These are phyloP conservation scores for Rhegmatorhina hoffmannsi DNA, from an alignment of 2,113 vertebrate genomes.

Conservation along the genomic window DNA sequence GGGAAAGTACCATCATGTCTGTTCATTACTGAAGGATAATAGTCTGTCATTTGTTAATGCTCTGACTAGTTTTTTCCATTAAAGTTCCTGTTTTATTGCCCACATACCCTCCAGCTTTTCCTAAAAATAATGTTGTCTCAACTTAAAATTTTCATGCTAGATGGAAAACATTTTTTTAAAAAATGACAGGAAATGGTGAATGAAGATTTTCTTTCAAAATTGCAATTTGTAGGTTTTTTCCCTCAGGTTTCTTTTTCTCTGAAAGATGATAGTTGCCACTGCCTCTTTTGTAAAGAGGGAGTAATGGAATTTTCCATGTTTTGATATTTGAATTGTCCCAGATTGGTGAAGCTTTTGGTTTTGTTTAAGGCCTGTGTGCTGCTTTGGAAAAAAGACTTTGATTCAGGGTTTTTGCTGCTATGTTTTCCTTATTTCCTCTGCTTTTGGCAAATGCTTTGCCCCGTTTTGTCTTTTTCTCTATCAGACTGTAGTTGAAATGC, in stretches of 20 bases:
- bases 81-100: conserved; percentile 9
- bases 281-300: neutral
- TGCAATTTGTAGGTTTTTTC: neutral
- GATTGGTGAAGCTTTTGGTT: neutral
- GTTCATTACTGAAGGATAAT: conserved; percentile 3
- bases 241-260: neutral
- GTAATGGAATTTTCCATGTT: conserved; percentile 28
- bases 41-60: conserved; percentile 22
- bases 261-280: neutral
- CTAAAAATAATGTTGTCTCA: conserved; percentile 36
- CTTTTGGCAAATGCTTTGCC: neutral
- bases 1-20: neutral
- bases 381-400: neutral
- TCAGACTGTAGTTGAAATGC: neutral
- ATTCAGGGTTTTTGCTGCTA: neutral
- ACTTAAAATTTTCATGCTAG: neutral
- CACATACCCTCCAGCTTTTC: conserved; percentile 7
- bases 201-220: conserved; percentile 7
- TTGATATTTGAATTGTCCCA: neutral
- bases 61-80: neutral
- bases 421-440: neutral
- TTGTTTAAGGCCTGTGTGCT: neutral
- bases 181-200: neutral
- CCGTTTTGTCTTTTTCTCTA: neutral
- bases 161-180: neutral